A percentile compares a stretch with the other conserved stretches of the same genome.
Conservation (phyloP, 1,140 invertebrate species). For the Ceratosolen solmsi region DNA sequence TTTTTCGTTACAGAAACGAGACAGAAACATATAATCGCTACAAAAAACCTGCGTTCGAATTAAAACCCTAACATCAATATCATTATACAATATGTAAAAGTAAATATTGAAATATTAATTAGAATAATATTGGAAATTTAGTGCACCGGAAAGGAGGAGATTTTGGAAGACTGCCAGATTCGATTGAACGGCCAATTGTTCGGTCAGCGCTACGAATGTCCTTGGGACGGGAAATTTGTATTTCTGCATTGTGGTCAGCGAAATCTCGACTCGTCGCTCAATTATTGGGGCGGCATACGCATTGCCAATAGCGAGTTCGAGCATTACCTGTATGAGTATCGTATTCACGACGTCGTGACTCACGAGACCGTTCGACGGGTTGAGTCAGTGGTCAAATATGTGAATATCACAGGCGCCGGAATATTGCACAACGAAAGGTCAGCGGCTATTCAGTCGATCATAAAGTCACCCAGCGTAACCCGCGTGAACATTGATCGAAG, state of each 20-base stretch:
- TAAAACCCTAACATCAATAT: no score
- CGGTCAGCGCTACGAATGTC: slow-evolving; percentile 87
- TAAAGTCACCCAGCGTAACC: slow-evolving; percentile 86
- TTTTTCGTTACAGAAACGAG: no score
- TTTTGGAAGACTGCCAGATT: slow-evolving; percentile 90
- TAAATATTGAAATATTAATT: no score
- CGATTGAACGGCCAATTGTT: slow-evolving; percentile 91
- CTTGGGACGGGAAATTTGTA: slow-evolving; percentile 92
- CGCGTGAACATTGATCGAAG: slow-evolving; percentile 88
- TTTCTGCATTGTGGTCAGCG: slow-evolving; percentile 93
- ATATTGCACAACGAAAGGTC: slow-evolving; percentile 96
- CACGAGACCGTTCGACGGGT: slow-evolving; percentile 79
- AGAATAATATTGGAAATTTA: no score
- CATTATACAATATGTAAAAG: no score
- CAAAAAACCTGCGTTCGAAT: no score
- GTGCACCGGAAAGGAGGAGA: slow-evolving; percentile 87
- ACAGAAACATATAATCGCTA: no score
- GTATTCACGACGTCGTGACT: slow-evolving; percentile 85
- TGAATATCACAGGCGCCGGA: slow-evolving; percentile 95
- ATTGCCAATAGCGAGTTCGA: slow-evolving; percentile 94
- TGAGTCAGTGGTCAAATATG: slow-evolving; percentile 86
- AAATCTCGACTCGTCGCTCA: slow-evolving; percentile 79
- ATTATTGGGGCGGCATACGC: slow-evolving; percentile 97
- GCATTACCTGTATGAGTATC: slow-evolving; percentile 85
- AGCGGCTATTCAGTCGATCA: slow-evolving; percentile 91